Percentiles rank a stretch among this genome's conserved stretches.
phyloP scores from a whole-genome alignment of 2,113 vertebrate genomes.

The Tragelaphus scriptus region DNA sequence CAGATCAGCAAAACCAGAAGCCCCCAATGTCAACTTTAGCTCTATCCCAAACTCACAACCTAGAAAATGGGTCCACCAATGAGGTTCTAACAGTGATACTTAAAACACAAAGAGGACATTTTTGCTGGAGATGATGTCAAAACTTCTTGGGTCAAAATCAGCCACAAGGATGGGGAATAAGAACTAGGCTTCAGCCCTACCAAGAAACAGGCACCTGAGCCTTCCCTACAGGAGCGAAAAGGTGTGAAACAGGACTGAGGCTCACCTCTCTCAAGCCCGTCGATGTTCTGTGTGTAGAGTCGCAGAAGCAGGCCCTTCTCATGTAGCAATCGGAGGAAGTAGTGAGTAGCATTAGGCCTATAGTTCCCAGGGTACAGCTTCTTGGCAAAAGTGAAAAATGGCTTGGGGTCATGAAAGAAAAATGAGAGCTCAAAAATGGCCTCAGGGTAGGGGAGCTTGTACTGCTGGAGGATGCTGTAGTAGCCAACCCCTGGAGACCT shows the following conservation, averaged over 20 bases:
- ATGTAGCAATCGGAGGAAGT: conserved; percentile 90
- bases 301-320: conserved; percentile 90
- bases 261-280: conserved; percentile 92
- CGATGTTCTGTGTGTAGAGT: conserved; percentile 98
- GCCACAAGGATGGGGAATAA: no score
- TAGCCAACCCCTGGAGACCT: conserved; percentile 93
- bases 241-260: rapidly evolving
- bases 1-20: background rate
- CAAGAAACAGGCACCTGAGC: background rate
- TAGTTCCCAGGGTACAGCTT: conserved; percentile 91
- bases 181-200: background rate
- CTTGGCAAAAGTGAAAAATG: conserved; percentile 92
- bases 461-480: conserved; percentile 91
- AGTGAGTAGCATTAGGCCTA: conserved; percentile 88
- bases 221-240: rapidly evolving
- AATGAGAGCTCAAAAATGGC: conserved; percentile 94
- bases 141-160: background rate
- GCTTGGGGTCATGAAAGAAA: conserved; percentile 89
- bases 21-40: background rate
- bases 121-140: background rate
- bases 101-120: background rate
- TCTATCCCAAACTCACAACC: background rate
- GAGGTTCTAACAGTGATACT: background rate
- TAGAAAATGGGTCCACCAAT: background rate
- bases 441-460: conserved; percentile 92